Percentiles rank a stretch among this genome's conserved stretches.
phyloP scores from a whole-genome alignment of 2,888 invertebrate species.

The Phyllotreta striolata region DNA sequence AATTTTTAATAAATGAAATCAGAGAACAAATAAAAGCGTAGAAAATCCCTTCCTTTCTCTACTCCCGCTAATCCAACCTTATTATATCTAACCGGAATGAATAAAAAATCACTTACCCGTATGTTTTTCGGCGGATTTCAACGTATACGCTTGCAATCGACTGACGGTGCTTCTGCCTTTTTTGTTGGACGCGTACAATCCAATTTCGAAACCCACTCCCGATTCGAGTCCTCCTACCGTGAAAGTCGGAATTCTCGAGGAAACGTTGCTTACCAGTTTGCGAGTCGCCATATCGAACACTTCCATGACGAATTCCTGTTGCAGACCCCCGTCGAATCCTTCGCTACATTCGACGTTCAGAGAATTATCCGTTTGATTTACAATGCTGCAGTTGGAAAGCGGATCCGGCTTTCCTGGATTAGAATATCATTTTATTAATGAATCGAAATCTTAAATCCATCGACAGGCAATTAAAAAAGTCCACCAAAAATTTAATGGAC shows the following conservation, averaged over 20 bases:
- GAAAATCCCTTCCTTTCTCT: not conserved
- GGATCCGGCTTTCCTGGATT: constrained; percentile 74
- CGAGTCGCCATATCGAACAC: constrained; percentile 67
- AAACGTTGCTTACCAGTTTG: constrained; percentile 66
- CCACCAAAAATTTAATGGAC: constrained; percentile 4
- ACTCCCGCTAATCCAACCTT: no score
- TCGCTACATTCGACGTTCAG: constrained; percentile 77
- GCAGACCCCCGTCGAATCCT: constrained; percentile 79
- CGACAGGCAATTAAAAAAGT: no score
- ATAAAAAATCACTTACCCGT: constrained; percentile 64
- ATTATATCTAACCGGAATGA: not conserved
- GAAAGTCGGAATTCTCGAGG: constrained; percentile 69
- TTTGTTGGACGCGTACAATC: constrained; percentile 73
- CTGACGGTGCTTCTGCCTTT: constrained; percentile 76
- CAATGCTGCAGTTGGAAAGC: constrained; percentile 75
- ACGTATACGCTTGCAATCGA: constrained; percentile 72
- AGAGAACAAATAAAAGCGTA: not conserved
- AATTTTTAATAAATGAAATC: no score
- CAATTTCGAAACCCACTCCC: constrained; percentile 73
- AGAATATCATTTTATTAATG: not conserved
- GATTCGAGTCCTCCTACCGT: constrained; percentile 72
- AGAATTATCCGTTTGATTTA: constrained; percentile 77
- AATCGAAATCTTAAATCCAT: not conserved
- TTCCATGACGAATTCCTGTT: constrained; percentile 78
- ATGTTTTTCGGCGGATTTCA: constrained; percentile 77